Conservation (phyloP, 2,797 vertebrate genomes). For the Holocentrus rufus region DNA sequence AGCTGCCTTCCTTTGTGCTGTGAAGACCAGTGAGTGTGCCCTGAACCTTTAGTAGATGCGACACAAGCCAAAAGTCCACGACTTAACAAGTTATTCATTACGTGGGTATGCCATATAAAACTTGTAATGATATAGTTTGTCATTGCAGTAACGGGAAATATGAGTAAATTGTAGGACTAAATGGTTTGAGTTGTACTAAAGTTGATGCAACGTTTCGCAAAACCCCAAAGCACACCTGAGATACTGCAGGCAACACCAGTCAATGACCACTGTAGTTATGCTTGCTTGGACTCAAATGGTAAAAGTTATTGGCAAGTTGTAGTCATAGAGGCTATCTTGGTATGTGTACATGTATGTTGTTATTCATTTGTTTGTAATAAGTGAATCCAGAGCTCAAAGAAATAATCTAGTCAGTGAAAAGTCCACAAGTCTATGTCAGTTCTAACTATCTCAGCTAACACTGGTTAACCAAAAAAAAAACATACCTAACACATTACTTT, state of each 20-base stretch:
- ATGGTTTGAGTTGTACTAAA: not conserved
- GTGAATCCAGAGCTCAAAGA: too few relatives aligned
- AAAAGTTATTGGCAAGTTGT: not conserved
- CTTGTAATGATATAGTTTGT: not conserved
- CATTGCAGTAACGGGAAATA: not conserved
- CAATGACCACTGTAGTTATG: not conserved
- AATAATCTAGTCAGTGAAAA: too few relatives aligned
- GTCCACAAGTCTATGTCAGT: too few relatives aligned
- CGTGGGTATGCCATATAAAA: not conserved
- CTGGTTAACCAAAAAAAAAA: too few relatives aligned
- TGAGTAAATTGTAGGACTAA: not conserved
- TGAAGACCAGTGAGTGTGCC: conserved; percentile 22
- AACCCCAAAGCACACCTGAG: not conserved
- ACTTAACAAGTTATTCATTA: fast-evolving
- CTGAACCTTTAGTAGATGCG: conserved; percentile 9
- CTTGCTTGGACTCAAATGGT: not conserved
- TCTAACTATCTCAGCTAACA: too few relatives aligned
- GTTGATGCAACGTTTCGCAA: not conserved
- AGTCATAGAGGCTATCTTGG: too few relatives aligned
- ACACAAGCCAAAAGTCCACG: not conserved
- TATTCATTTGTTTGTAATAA: not conserved
- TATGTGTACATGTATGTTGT: too few relatives aligned
- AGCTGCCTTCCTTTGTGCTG: conserved; percentile 73
- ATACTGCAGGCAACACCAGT: conserved; percentile 2
- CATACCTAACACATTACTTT: too few relatives aligned